Evolutionary conservation across 1,140 invertebrate genomes (phyloP).

Genomic region (Ips nitidus): DNA sequence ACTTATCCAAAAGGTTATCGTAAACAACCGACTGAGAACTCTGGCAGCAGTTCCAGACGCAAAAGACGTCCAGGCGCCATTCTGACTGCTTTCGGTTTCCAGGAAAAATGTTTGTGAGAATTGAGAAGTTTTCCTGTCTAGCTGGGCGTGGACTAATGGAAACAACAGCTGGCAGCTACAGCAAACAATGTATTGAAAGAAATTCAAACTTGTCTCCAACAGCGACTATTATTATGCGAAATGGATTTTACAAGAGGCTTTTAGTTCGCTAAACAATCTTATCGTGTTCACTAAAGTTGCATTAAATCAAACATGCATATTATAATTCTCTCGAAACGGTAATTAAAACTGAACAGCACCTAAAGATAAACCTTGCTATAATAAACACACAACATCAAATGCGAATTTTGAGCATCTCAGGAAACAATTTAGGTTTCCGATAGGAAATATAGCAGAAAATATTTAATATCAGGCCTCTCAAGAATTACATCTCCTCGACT

Average conservation of each 20-base stretch:
- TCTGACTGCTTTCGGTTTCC: conserved; percentile 6
- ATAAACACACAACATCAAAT: no score
- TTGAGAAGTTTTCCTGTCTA: conserved; percentile 2
- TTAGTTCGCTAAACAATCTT: no score
- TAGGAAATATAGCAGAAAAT: no score
- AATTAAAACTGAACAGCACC: no score
- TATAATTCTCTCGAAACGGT: no score
- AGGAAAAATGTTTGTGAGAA: conserved; percentile 11
- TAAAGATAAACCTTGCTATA: no score
- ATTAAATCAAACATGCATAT: no score
- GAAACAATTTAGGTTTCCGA: no score
- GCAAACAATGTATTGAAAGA: conserved; percentile 1
- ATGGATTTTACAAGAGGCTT: background rate
- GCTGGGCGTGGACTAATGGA: conserved; percentile 6
- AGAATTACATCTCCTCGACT: conserved; percentile 13
- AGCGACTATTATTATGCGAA: background rate
- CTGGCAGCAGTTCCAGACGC: conserved; percentile 1
- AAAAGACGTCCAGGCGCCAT: conserved; percentile 14
- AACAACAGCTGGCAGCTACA: conserved; percentile 14
- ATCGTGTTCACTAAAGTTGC: no score
- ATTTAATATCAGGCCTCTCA: background rate
- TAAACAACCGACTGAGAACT: background rate
- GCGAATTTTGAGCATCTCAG: no score
- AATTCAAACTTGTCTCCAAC: background rate
- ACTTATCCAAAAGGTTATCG: no score